Conservation (phyloP, 2,113 vertebrate species). For the Dipodomys merriami region DNA sequence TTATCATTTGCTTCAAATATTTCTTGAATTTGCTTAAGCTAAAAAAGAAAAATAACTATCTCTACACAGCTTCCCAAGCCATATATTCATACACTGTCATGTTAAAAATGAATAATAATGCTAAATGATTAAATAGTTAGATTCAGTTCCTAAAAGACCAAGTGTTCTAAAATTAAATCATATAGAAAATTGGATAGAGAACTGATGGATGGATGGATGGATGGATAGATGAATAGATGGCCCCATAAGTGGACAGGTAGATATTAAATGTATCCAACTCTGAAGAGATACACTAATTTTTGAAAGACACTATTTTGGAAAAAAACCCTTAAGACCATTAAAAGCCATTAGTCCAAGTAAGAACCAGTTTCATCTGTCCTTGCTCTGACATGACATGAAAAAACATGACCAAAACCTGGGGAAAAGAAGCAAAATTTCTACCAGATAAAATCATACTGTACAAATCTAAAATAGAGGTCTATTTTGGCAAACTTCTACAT, state of each 20-base stretch:
- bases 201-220: not conserved
- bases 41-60: not conserved
- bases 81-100: slow-evolving; percentile 25
- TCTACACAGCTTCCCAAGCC: not conserved
- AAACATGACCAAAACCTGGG: not conserved
- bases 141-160: not conserved
- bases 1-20: slow-evolving; percentile 20
- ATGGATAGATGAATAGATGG: not conserved
- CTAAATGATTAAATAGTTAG: slow-evolving; percentile 49
- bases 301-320: not conserved
- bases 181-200: not conserved
- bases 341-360: slow-evolving; percentile 47
- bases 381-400: slow-evolving; percentile 36
- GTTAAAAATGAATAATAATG: slow-evolving; percentile 1
- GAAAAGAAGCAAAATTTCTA: slow-evolving; percentile 1
- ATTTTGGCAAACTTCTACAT: not conserved
- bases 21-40: slow-evolving; percentile 40
- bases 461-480: not conserved
- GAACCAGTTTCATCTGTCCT: slow-evolving; percentile 9
- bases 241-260: not conserved
- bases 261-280: not conserved
- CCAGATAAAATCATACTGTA: slow-evolving; percentile 31
- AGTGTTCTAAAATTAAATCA: slow-evolving; percentile 48
- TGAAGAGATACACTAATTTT: slow-evolving; percentile 50
- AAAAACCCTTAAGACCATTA: not conserved